Evolutionary conservation across 2,888 invertebrate species (phyloP).

Genomic region (Tricholauxania praeusta): DNA sequence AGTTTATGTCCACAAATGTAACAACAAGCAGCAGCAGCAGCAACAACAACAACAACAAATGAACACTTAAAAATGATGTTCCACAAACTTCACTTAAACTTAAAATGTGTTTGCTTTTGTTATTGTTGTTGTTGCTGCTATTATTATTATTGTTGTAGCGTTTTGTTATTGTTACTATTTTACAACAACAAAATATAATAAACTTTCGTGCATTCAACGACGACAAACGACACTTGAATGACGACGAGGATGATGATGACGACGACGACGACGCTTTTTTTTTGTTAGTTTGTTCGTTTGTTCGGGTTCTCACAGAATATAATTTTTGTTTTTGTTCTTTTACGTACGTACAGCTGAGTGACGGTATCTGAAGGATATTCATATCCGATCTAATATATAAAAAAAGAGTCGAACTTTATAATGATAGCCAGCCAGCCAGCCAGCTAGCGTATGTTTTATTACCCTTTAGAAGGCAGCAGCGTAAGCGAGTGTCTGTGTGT

Average conservation of each 20-base stretch:
- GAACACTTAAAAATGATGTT: slow-evolving; percentile 36
- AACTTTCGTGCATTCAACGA: slow-evolving; percentile 23
- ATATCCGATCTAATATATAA: slow-evolving; percentile 22
- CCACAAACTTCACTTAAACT: slow-evolving; percentile 42
- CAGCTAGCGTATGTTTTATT: slow-evolving; percentile 33
- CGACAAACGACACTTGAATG: slow-evolving; percentile 30
- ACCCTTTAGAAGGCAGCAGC: slow-evolving; percentile 17
- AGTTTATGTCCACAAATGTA: slow-evolving; percentile 34
- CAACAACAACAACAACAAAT: slow-evolving; percentile 17
- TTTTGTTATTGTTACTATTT: slow-evolving; percentile 8
- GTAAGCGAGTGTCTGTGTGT: slow-evolving; percentile 33
- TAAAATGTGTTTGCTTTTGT: slow-evolving; percentile 32
- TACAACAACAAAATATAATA: slow-evolving; percentile 16
- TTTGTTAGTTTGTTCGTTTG: slow-evolving; percentile 29
- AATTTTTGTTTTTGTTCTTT: slow-evolving; percentile 47
- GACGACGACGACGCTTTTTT: slow-evolving; percentile 46
- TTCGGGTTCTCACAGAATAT: slow-evolving; percentile 23
- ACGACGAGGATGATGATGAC: background rate
- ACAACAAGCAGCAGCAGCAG: slow-evolving; percentile 10
- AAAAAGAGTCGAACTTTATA: slow-evolving; percentile 17
- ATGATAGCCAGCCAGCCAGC: slow-evolving; percentile 16
- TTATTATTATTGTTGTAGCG: background rate
- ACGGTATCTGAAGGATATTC: slow-evolving; percentile 40
- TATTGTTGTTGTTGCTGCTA: slow-evolving; percentile 5
- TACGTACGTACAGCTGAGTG: slow-evolving; percentile 16